Evolutionary conservation across 2,797 vertebrate species (phyloP).

Genomic region (Masticophis lateralis): DNA sequence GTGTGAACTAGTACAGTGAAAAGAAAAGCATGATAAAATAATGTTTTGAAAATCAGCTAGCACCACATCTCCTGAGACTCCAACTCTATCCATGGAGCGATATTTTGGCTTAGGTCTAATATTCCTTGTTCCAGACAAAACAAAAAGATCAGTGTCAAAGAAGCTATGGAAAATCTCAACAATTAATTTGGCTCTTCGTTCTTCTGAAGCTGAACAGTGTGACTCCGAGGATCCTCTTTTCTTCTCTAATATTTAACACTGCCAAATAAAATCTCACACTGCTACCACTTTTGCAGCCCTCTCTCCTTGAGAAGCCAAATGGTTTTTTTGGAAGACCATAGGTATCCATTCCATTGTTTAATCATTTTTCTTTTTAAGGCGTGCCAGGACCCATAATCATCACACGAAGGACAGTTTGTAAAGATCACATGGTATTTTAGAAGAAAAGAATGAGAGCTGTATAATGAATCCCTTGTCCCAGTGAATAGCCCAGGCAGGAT

Average conservation of each 20-base stretch:
- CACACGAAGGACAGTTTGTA: slow-evolving; percentile 58
- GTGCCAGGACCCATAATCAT: slow-evolving; percentile 43
- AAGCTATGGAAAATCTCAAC: background rate
- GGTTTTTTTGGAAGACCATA: slow-evolving; percentile 54
- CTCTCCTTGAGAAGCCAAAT: slow-evolving; percentile 36
- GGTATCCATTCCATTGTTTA: slow-evolving; percentile 36
- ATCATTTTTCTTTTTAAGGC: slow-evolving; percentile 55
- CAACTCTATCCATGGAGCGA: rapidly evolving
- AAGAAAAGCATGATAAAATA: background rate
- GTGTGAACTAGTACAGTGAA: background rate
- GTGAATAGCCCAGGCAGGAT: slow-evolving; percentile 41
- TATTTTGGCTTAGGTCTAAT: background rate
- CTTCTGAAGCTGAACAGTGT: background rate
- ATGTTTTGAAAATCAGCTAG: background rate
- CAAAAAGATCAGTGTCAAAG: background rate
- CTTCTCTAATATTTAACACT: background rate
- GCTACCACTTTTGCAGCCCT: slow-evolving; percentile 39
- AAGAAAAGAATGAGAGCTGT: slow-evolving; percentile 15
- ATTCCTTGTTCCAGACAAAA: background rate
- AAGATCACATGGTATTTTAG: slow-evolving; percentile 55
- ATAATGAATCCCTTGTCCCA: slow-evolving; percentile 30
- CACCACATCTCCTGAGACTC: background rate
- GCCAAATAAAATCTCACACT: background rate
- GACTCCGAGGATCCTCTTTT: background rate
- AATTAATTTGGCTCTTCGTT: background rate